Conservation (phyloP, 2,888 invertebrate species). For the Anaspis maculata region DNA sequence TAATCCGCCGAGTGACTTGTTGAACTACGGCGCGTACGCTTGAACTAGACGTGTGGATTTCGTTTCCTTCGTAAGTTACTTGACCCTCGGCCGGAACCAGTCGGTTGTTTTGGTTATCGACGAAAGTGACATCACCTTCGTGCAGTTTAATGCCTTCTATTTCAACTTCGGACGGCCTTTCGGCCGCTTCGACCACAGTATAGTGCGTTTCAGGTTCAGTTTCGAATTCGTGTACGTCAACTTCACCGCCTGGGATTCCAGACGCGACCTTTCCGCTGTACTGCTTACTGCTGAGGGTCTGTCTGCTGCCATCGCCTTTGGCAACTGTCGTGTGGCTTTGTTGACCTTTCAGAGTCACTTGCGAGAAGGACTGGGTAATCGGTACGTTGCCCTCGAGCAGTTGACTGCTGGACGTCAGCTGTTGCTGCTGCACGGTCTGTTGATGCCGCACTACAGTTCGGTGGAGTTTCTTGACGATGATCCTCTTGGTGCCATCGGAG, state of each 20-base stretch:
- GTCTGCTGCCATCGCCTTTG: constrained; percentile 53
- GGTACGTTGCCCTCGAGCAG: constrained; percentile 49
- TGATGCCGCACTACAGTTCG: constrained; percentile 60
- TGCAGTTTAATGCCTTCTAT: constrained; percentile 37
- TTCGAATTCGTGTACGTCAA: constrained; percentile 58
- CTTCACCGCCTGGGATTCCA: constrained; percentile 54
- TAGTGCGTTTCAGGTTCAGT: constrained; percentile 54
- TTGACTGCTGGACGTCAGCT: constrained; percentile 48
- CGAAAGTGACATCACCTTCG: constrained; percentile 40
- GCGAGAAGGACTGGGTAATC: constrained; percentile 45
- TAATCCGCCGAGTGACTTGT: constrained; percentile 71
- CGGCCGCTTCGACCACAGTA: constrained; percentile 49
- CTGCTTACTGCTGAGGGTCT: constrained; percentile 54
- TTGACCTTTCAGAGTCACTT: constrained; percentile 57
- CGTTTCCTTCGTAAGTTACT: constrained; percentile 28
- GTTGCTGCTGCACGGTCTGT: constrained; percentile 56
- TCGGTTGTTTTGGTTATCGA: constrained; percentile 32
- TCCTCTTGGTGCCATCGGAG: constrained; percentile 71
- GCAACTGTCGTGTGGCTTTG: constrained; percentile 52
- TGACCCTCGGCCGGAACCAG: constrained; percentile 27
- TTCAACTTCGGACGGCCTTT: constrained; percentile 42
- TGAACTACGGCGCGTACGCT: constrained; percentile 73
- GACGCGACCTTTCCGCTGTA: constrained; percentile 58
- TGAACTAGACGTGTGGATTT: constrained; percentile 54
- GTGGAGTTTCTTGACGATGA: constrained; percentile 66